Conservation (phyloP, 2,113 vertebrate genomes). For the Macrotis lagotis region DNA sequence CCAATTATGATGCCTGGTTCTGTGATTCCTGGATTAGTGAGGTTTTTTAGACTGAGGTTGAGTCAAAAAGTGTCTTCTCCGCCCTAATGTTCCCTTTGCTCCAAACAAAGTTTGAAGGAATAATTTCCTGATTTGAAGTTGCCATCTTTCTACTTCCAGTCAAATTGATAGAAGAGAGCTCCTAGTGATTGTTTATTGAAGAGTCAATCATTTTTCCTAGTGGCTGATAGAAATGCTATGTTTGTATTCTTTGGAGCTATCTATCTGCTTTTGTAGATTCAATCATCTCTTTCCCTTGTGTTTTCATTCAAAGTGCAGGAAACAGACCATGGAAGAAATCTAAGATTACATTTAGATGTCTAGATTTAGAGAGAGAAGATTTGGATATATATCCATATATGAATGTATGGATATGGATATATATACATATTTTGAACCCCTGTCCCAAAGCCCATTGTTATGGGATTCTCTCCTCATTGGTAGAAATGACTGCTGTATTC, state of each 20-base stretch:
- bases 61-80: neutral
- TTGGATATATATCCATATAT: too few species aligned
- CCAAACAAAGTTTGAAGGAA: neutral
- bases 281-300: neutral
- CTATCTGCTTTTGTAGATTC: neutral
- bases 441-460: neutral
- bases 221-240: neutral
- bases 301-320: neutral
- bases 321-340: neutral
- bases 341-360: neutral
- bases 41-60: neutral
- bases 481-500: neutral
- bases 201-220: neutral
- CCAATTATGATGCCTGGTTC: neutral
- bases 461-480: neutral
- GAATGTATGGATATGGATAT: neutral
- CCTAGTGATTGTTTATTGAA: neutral
- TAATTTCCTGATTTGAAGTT: neutral
- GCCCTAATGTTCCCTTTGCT: neutral
- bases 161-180: neutral
- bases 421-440: neutral
- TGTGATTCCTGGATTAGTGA: neutral
- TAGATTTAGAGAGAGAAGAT: neutral
- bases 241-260: neutral
- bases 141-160: neutral